phyloP scores from a whole-genome alignment of 2,888 invertebrate genomes.

The Catonia carolina region DNA sequence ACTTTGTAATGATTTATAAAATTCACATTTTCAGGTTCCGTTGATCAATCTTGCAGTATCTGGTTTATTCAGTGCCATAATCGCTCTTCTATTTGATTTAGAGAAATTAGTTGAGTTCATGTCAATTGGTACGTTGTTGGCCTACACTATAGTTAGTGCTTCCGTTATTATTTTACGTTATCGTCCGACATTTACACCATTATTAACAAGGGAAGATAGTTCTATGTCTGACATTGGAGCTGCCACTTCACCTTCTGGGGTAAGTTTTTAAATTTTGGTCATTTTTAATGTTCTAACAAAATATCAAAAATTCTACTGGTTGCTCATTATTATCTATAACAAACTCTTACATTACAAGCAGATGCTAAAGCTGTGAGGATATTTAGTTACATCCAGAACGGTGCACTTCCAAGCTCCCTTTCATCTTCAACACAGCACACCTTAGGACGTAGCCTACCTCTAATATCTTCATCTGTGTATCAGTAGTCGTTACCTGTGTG shows the following conservation, averaged over 20 bases:
- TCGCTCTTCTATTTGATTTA: conserved; percentile 80
- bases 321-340: no score
- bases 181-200: conserved; percentile 53
- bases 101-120: conserved; percentile 89
- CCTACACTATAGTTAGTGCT: conserved; percentile 87
- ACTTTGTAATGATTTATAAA: background rate
- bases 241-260: conserved; percentile 53
- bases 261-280: conserved; percentile 34
- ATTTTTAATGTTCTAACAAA: no score
- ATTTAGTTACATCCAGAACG: no score
- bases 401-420: no score
- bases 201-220: conserved; percentile 50
- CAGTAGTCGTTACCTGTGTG: no score
- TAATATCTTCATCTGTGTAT: no score
- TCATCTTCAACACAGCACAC: no score
- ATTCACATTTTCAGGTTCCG: conserved; percentile 68
- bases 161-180: conserved; percentile 83
- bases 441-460: no score
- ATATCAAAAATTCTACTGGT: no score
- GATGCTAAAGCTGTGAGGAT: no score
- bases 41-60: conserved; percentile 67
- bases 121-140: conserved; percentile 83
- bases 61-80: conserved; percentile 67
- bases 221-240: conserved; percentile 56
- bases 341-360: no score